These are phyloP conservation scores for Nyctalus aviator DNA, from an alignment of 2,797 vertebrate genomes.

Conservation along the genomic window DNA sequence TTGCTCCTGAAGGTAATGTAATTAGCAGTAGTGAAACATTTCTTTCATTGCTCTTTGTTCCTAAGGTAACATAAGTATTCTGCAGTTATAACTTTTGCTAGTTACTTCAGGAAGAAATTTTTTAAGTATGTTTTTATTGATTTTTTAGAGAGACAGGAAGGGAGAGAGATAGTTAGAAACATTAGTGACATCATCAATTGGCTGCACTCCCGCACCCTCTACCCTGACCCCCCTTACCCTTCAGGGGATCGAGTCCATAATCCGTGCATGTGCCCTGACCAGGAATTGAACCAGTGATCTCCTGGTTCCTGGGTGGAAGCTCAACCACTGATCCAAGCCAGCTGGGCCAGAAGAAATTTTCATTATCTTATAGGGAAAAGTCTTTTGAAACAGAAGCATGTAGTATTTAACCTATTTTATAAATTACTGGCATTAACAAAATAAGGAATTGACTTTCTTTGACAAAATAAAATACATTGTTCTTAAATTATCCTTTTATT, in stretches of 20 bases:
- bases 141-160: too few species aligned
- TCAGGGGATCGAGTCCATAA: too few species aligned
- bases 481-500: neutral
- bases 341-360: slow-evolving; percentile 39
- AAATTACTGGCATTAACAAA: slow-evolving; percentile 20
- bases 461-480: slow-evolving; percentile 32
- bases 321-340: too few species aligned
- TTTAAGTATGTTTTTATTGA: neutral
- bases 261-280: too few species aligned
- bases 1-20: slow-evolving; percentile 91
- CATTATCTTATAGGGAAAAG: neutral
- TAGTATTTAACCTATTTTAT: slow-evolving; percentile 46
- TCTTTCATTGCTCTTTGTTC: neutral
- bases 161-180: too few species aligned
- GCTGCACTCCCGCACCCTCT: too few species aligned
- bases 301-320: too few species aligned
- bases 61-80: neutral
- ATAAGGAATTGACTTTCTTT: neutral
- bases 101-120: slow-evolving; percentile 29
- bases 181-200: too few species aligned
- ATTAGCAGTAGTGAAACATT: neutral
- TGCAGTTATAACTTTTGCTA: neutral
- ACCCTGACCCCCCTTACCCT: too few species aligned
- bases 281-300: too few species aligned
- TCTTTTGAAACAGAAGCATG: slow-evolving; percentile 41